phyloP scores from a whole-genome alignment of 2,888 invertebrate species.

The Pogonocherus hispidulus region DNA sequence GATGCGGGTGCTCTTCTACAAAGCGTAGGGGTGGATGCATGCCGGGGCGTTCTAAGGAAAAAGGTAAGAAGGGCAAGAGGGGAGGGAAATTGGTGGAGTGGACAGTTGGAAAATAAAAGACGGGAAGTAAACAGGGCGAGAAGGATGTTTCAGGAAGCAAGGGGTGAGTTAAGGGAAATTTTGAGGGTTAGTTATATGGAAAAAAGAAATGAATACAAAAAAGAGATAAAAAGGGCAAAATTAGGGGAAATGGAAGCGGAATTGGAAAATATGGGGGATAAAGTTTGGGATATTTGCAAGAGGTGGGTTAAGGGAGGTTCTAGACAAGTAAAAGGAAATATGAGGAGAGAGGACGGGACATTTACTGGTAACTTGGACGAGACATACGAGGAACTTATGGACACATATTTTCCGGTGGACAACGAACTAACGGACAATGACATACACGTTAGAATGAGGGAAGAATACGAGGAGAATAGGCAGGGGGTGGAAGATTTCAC shows the following conservation, averaged over 20 bases:
- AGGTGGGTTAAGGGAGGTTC: background rate
- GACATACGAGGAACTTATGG: background rate
- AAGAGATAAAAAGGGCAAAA: too few species aligned
- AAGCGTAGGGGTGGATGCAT: background rate
- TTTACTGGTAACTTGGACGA: background rate
- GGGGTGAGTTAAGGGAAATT: background rate
- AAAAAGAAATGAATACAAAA: too few species aligned
- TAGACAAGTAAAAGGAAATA: background rate
- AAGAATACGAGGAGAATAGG: background rate
- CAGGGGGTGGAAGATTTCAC: too few species aligned
- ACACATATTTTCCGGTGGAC: background rate
- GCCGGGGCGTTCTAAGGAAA: background rate
- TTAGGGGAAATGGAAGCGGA: too few species aligned
- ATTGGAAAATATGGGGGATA: too few species aligned
- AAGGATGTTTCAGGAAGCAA: background rate
- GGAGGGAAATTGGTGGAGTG: background rate
- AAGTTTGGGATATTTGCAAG: too few species aligned
- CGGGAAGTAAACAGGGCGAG: background rate
- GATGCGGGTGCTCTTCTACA: background rate
- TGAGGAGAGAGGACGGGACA: background rate
- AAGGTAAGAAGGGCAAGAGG: background rate
- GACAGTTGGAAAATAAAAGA: background rate
- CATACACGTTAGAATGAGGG: background rate
- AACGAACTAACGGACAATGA: background rate
- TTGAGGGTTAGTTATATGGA: too few species aligned